Evolutionary conservation across 2,888 invertebrate genomes (phyloP).

Genomic region (Rapana venosa): DNA sequence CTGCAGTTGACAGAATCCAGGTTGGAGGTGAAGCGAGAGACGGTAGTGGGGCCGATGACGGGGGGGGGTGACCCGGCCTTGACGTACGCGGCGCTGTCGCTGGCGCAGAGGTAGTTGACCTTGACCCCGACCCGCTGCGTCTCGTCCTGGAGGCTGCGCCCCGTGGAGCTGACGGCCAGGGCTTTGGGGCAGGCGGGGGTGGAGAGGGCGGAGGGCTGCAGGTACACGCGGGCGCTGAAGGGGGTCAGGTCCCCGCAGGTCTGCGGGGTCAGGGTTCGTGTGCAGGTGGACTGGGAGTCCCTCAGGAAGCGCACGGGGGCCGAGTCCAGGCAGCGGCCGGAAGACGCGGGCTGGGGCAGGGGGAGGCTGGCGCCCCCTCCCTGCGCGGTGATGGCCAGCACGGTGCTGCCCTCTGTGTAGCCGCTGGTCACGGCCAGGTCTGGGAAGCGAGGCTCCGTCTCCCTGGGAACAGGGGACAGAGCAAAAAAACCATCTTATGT

Average conservation of each 20-base stretch:
- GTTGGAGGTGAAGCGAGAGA: slow-evolving; percentile 53
- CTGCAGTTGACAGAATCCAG: slow-evolving; percentile 52
- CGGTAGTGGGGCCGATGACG: slow-evolving; percentile 41
- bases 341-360: slow-evolving; percentile 65
- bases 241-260: slow-evolving; percentile 59
- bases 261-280: slow-evolving; percentile 54
- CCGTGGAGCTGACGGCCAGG: slow-evolving; percentile 44
- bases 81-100: slow-evolving; percentile 52
- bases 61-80: slow-evolving; percentile 51
- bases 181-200: slow-evolving; percentile 55
- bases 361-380: slow-evolving; percentile 57
- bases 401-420: slow-evolving; percentile 60
- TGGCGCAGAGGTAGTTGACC: slow-evolving; percentile 63
- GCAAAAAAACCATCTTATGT: no score
- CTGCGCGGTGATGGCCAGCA: slow-evolving; percentile 50
- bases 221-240: slow-evolving; percentile 68
- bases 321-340: slow-evolving; percentile 65
- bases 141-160: background rate
- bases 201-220: slow-evolving; percentile 55
- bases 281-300: slow-evolving; percentile 62
- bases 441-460: slow-evolving; percentile 52
- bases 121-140: slow-evolving; percentile 47
- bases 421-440: slow-evolving; percentile 44
- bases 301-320: slow-evolving; percentile 70
- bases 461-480: slow-evolving; percentile 49